These are phyloP conservation scores for Uromys caudimaculatus DNA, from an alignment of 2,797 vertebrate genomes.

Conservation along the genomic window DNA sequence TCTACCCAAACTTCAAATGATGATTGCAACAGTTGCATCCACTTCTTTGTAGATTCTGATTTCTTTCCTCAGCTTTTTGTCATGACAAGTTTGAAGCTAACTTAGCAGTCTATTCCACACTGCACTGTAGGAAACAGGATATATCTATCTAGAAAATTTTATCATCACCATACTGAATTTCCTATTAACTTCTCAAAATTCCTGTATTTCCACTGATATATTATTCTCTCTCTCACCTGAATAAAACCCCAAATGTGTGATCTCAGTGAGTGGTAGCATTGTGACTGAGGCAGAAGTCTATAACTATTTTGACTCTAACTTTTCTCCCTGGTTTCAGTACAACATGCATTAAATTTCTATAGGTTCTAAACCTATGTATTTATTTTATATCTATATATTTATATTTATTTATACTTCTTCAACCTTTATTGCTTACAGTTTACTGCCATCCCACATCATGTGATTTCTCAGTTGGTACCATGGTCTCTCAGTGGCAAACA, in stretches of 20 bases:
- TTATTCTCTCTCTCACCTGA: neutral
- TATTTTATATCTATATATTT: neutral
- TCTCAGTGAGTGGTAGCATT: neutral
- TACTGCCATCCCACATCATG: neutral
- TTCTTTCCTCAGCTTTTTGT: neutral
- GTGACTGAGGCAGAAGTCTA: neutral
- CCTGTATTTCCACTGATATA: neutral
- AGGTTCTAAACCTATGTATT: neutral
- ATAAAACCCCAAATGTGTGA: neutral
- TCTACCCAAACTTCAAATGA: neutral
- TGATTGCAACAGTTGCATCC: neutral
- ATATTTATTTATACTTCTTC: neutral
- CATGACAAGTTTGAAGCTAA: neutral
- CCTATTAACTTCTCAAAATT: neutral
- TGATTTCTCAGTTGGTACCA: neutral
- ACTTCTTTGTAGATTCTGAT: neutral
- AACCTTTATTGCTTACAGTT: neutral
- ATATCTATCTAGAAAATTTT: neutral
- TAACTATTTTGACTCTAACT: conserved; percentile 35
- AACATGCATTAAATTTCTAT: neutral
- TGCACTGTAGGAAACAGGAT: neutral
- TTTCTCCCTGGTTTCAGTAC: neutral
- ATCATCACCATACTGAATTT: neutral
- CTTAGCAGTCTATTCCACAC: neutral
- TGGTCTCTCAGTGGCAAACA: neutral